phyloP scores from a whole-genome alignment of 2,113 vertebrate genomes.

The Rallus limicola region DNA sequence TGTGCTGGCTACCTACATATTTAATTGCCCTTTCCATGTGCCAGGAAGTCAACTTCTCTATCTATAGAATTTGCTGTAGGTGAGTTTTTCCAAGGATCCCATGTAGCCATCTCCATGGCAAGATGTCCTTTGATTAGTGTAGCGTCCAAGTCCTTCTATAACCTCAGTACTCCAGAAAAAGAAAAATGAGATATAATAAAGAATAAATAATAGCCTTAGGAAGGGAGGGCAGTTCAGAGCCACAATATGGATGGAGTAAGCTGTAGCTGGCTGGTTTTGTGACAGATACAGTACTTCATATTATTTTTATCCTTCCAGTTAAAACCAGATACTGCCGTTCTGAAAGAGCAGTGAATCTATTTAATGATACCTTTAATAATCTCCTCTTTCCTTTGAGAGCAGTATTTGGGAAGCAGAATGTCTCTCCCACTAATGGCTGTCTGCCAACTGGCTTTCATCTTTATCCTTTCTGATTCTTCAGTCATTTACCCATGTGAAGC shows the following conservation, averaged over 20 bases:
- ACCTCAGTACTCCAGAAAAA: not conserved
- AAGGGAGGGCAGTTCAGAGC: not conserved
- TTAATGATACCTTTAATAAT: conserved; percentile 40
- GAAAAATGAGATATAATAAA: not conserved
- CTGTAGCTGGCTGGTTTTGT: not conserved
- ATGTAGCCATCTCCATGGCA: not conserved
- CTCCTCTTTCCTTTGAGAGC: not conserved
- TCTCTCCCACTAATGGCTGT: conserved; percentile 28
- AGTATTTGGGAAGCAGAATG: conserved; percentile 9
- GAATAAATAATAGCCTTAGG: not conserved
- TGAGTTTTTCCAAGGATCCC: not conserved
- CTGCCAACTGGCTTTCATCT: conserved; percentile 44
- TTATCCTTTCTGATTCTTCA: conserved; percentile 17
- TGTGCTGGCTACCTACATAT: not conserved
- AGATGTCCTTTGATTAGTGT: not conserved
- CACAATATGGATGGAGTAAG: not conserved
- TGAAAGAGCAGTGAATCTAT: conserved; percentile 14
- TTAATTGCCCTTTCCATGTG: not conserved
- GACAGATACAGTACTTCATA: not conserved
- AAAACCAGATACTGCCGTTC: not conserved
- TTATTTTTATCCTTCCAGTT: conserved; percentile 46
- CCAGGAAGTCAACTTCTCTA: not conserved
- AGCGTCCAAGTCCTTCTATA: not conserved
- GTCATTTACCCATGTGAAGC: not conserved
- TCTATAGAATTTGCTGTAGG: not conserved